phyloP scores from a whole-genome alignment of 2,113 vertebrate species.

The Cyanoliseus patagonus region DNA sequence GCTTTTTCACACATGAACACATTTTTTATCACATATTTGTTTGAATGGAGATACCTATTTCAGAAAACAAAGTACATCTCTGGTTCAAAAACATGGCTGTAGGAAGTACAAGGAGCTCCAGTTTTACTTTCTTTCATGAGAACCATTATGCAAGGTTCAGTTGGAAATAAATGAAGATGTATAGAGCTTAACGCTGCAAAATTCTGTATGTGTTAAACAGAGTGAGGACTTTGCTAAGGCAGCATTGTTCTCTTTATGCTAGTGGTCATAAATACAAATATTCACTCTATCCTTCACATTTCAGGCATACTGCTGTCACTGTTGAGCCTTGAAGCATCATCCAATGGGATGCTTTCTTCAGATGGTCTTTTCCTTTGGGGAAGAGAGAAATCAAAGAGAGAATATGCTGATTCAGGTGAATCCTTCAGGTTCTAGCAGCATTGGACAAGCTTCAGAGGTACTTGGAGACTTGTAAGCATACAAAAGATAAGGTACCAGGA shows the following conservation, averaged over 20 bases:
- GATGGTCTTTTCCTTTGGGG: background rate
- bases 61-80: constrained; percentile 44
- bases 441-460: background rate
- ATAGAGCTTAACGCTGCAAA: background rate
- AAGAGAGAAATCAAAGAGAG: background rate
- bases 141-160: background rate
- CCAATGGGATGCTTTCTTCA: background rate
- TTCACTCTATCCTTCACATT: background rate
- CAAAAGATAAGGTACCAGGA: background rate
- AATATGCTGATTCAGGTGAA: background rate
- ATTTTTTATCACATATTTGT: constrained; percentile 45
- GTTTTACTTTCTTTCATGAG: background rate
- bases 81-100: background rate
- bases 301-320: background rate
- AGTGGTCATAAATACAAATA: constrained; percentile 8
- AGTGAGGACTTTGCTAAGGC: constrained; percentile 30
- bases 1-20: constrained; percentile 59
- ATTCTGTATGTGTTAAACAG: background rate
- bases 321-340: background rate
- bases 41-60: constrained; percentile 17
- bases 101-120: background rate
- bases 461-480: background rate
- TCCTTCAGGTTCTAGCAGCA: background rate
- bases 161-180: background rate
- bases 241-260: background rate